Evolutionary conservation across 2,113 vertebrate species (phyloP).

Genomic region (Marcusenius ussheri): DNA sequence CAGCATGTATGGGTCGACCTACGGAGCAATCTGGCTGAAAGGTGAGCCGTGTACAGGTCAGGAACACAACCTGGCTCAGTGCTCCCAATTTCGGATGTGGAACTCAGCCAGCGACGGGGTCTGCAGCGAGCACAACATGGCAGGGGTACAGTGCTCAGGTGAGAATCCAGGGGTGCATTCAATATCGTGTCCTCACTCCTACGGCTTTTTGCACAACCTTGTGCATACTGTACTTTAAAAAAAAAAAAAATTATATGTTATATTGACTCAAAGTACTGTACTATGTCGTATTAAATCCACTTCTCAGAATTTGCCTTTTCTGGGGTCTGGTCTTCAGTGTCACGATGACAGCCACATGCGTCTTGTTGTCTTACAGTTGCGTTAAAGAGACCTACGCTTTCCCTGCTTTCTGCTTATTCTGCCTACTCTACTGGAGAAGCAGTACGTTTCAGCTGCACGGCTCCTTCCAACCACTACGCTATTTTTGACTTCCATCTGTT

Average conservation of each 20-base stretch:
- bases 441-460: slow-evolving; percentile 53
- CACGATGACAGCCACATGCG: not conserved
- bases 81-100: slow-evolving; percentile 25
- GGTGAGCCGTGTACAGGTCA: slow-evolving; percentile 54
- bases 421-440: slow-evolving; percentile 55
- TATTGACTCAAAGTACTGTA: not conserved
- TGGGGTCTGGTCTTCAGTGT: not conserved
- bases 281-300: not conserved
- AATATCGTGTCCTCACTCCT: not conserved
- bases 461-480: slow-evolving; percentile 46
- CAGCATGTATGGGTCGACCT: slow-evolving; percentile 36
- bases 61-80: slow-evolving; percentile 49
- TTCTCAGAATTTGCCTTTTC: not conserved
- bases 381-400: slow-evolving; percentile 49
- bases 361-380: slow-evolving; percentile 37
- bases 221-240: not conserved
- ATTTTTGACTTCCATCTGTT: slow-evolving; percentile 57
- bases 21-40: slow-evolving; percentile 46
- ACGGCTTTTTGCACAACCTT: not conserved
- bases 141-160: slow-evolving; percentile 61
- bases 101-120: slow-evolving; percentile 34
- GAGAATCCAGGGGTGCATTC: not conserved
- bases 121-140: slow-evolving; percentile 53
- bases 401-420: slow-evolving; percentile 52
- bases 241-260: not conserved